A percentile compares a stretch with the other conserved stretches of the same genome.
phyloP scores from a whole-genome alignment of 2,888 invertebrate species.

The Lepidocyrtinus sp. region DNA sequence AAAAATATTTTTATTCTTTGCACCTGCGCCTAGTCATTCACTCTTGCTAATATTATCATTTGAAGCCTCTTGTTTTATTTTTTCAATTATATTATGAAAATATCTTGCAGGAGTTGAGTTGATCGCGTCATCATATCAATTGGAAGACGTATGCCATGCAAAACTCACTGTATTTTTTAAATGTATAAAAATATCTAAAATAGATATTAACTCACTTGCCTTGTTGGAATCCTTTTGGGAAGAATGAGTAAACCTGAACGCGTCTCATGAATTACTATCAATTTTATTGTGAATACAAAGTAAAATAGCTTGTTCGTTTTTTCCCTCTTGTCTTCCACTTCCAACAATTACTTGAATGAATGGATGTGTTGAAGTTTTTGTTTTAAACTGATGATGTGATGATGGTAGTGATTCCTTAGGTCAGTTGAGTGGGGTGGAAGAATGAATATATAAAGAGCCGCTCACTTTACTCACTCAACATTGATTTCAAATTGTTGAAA shows the following conservation, averaged over 20 bases:
- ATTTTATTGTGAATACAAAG: background rate
- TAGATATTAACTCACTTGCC: conserved; percentile 33
- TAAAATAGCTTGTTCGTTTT: background rate
- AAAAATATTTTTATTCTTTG: background rate
- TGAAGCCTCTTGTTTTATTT: background rate
- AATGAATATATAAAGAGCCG: too few relatives aligned
- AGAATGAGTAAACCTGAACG: background rate
- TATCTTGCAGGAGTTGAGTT: background rate
- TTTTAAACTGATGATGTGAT: background rate
- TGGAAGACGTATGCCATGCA: background rate
- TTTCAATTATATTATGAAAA: background rate
- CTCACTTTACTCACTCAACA: background rate
- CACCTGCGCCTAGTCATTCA: background rate
- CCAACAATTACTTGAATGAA: background rate
- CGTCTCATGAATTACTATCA: background rate
- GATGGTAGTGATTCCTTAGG: background rate
- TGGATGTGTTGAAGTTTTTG: background rate
- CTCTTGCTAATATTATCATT: background rate
- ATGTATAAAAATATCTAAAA: conserved; percentile 14
- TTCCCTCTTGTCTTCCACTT: background rate
- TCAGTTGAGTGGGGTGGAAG: background rate
- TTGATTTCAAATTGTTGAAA: background rate
- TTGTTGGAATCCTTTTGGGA: background rate
- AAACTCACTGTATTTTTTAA: background rate
- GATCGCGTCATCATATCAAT: background rate